Percentiles rank a stretch among this genome's conserved stretches.
phyloP scores from a whole-genome alignment of 2,113 vertebrate genomes.

The Sprattus sprattus region DNA sequence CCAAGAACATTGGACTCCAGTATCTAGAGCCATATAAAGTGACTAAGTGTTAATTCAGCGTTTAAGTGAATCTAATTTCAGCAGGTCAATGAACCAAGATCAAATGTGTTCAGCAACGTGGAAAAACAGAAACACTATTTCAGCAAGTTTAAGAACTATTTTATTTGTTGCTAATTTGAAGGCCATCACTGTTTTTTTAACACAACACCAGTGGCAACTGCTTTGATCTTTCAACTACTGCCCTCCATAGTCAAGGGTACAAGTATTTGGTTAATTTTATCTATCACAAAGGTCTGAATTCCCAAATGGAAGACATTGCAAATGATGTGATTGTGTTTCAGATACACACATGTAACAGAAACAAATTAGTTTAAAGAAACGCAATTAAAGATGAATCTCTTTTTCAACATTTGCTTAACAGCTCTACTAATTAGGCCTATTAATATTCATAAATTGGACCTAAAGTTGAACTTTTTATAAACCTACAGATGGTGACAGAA shows the following conservation, averaged over 20 bases:
- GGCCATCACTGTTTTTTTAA: not conserved
- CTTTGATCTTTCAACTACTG: not conserved
- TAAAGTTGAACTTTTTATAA: too few relatives aligned
- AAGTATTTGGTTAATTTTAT: not conserved
- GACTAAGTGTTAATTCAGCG: not conserved
- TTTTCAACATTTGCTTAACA: too few relatives aligned
- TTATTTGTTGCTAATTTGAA: not conserved
- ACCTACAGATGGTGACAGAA: too few relatives aligned
- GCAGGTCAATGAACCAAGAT: not conserved
- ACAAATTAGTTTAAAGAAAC: not conserved
- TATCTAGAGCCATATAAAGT: conserved; percentile 8
- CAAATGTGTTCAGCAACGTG: not conserved
- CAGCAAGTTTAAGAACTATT: not conserved
- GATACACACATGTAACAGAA: not conserved
- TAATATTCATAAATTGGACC: too few relatives aligned
- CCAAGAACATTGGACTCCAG: conserved; percentile 21
- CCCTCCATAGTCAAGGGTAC: not conserved
- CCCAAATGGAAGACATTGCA: not conserved
- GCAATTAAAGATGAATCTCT: not conserved
- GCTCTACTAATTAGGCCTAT: too few relatives aligned
- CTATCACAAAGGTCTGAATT: not conserved
- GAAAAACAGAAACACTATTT: not conserved
- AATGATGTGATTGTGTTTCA: too few relatives aligned
- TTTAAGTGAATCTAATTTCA: not conserved
- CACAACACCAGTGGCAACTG: not conserved